Base-by-base conservation (phyloP, 2,797 vertebrate species). In the Myripristis murdjan region DNA sequence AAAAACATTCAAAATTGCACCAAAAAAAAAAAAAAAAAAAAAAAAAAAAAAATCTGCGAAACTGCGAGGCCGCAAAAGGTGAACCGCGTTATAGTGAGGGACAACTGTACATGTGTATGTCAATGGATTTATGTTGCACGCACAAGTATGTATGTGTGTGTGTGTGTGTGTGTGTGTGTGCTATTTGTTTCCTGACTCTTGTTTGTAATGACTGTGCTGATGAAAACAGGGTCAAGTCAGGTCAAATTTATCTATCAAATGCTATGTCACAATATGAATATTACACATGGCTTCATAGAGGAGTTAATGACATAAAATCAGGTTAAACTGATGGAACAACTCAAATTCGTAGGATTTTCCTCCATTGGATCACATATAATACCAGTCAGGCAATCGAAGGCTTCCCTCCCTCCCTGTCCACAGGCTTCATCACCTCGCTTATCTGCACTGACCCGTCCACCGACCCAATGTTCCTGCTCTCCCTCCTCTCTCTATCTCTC, bases 391-490 rank as follows among this genome's bases (percentile, higher is more conserved):
- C 1, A 2, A 28, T 18, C 0, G 3, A 37, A n/a, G 14, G 9
- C n/a, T 70, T 73, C 51, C 31, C 61, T 54, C 61, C 44, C 9
- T 41, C 52, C 56, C 11, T 64, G 8, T n/a, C n/a, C 8, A 18
- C 64, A 63, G 73, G 56, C 51, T 81, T 75, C 73, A 39, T 49
- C 0, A 1, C 44, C 60, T 73, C 69, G 57, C 74, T 76, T 57
- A 33, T 74, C 72, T 61, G 55, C 52, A 55, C 46, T 85, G 74
- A 88, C 79, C 69, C 22, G 5, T 61, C 20, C 23, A 56, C 15
- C 81, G 72, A 84, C 73, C 76, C 71, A 74, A 24, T 76, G 76
- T 76, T 87, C 69, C 64, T 5, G 0, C 12, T 15, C 57, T 65
- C 57, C 59, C 65, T 59, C 39, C 54, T 43, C 58, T 28, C 59